Evolutionary conservation across 2,113 vertebrate genomes (phyloP).

Genomic region (Myocastor coypus): DNA sequence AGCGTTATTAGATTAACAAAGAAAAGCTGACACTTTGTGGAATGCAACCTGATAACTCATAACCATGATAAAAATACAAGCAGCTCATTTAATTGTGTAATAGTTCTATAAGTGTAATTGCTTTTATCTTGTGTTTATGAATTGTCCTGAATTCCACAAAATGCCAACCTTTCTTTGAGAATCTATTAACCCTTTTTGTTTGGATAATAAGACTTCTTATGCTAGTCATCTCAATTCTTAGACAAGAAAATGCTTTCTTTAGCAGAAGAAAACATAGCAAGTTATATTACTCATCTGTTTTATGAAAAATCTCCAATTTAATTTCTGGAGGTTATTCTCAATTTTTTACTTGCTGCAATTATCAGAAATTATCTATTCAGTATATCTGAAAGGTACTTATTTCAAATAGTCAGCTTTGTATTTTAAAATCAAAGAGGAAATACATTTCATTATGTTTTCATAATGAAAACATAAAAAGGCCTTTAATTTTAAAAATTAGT

Average conservation of each 20-base stretch:
- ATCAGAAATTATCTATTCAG: conserved; percentile 52
- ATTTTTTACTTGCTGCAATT: conserved; percentile 9
- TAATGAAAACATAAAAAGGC: conserved; percentile 53
- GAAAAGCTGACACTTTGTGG: not conserved
- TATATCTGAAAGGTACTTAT: conserved; percentile 42
- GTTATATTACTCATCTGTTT: conserved; percentile 2
- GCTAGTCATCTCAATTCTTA: conserved; percentile 24
- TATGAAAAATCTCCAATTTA: not conserved
- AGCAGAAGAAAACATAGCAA: not conserved
- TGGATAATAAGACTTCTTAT: conserved; percentile 28
- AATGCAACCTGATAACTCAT: not conserved
- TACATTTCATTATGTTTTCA: too few species aligned
- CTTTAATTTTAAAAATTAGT: conserved; percentile 53
- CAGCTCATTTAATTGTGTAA: not conserved
- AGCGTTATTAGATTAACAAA: not conserved
- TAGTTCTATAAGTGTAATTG: not conserved
- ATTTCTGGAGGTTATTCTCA: conserved; percentile 39
- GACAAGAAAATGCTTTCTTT: conserved; percentile 36
- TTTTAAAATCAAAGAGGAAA: conserved; percentile 55
- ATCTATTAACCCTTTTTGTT: not conserved
- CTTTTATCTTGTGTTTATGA: conserved; percentile 49
- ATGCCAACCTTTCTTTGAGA: not conserved
- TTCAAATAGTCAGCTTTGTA: conserved; percentile 36
- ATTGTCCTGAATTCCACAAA: conserved; percentile 8
- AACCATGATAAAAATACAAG: not conserved